These are phyloP conservation scores for Thalpophila matura DNA, from an alignment of 2,888 invertebrate genomes.

Conservation along the genomic window DNA sequence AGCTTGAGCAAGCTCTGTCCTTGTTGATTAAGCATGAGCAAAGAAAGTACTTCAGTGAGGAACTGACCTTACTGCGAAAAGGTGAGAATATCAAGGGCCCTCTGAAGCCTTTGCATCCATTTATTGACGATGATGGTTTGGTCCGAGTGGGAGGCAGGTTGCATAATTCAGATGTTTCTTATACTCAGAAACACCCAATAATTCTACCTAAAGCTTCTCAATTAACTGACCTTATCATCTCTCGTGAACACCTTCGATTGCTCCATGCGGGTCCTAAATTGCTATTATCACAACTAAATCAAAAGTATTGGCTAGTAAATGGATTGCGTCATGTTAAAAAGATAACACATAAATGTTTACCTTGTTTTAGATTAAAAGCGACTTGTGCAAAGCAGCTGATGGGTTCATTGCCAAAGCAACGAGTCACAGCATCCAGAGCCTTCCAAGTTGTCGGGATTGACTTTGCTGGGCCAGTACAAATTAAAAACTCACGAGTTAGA, in stretches of 20 bases:
- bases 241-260: not conserved
- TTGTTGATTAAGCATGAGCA: too few relatives aligned
- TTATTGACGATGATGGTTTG: too few relatives aligned
- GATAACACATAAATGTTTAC: not conserved
- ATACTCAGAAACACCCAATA: too few relatives aligned
- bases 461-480: slow-evolving; percentile 1
- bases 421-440: not conserved
- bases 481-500: slow-evolving; percentile 9
- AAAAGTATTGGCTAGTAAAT: slow-evolving; percentile 9
- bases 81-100: too few relatives aligned
- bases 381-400: not conserved
- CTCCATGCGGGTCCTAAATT: not conserved
- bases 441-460: not conserved
- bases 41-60: too few relatives aligned
- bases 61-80: too few relatives aligned
- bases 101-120: too few relatives aligned
- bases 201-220: not conserved
- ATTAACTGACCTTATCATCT: slow-evolving; percentile 3
- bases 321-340: not conserved
- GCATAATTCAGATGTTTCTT: too few relatives aligned
- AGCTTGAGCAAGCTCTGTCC: too few relatives aligned
- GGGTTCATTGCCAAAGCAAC: not conserved
- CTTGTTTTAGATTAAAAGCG: slow-evolving; percentile 7
- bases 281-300: not conserved
- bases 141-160: too few relatives aligned